Conservation (phyloP, 2,888 invertebrate genomes). For the Pegoplata infirma region DNA sequence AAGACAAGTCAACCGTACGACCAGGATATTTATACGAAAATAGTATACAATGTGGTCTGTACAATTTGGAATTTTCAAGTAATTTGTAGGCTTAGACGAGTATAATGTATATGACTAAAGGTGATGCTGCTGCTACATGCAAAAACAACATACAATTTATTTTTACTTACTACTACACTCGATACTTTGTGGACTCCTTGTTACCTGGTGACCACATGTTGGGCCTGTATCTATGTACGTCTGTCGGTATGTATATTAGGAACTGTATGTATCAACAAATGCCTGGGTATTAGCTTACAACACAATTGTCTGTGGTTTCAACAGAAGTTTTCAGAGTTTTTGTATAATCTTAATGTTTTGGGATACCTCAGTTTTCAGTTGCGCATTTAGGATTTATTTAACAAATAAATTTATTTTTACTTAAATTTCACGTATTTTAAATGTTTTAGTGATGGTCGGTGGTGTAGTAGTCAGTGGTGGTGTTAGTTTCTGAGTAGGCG, state of each 20-base stretch:
- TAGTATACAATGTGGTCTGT: constrained; percentile 29
- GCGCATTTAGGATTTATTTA: constrained; percentile 51
- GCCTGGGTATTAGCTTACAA: constrained; percentile 44
- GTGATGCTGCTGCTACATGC: constrained; percentile 19
- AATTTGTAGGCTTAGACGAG: constrained; percentile 35
- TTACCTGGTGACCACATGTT: constrained; percentile 56
- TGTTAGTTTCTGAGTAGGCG: constrained; percentile 59
- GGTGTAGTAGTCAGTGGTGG: no score
- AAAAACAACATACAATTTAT: constrained; percentile 10
- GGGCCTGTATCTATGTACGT: constrained; percentile 43
- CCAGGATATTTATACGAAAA: constrained; percentile 52
- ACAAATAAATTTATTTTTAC: constrained; percentile 52
- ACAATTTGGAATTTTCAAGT: constrained; percentile 27
- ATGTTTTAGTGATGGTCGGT: no score
- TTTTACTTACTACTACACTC: constrained; percentile 23
- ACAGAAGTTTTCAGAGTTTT: constrained; percentile 46
- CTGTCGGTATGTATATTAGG: no score
- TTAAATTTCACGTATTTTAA: constrained; percentile 47
- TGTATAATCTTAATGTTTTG: constrained; percentile 27
- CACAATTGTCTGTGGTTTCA: constrained; percentile 44
- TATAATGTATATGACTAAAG: constrained; percentile 10
- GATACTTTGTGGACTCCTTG: constrained; percentile 41
- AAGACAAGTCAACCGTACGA: constrained; percentile 39
- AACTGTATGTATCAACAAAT: constrained; percentile 12
- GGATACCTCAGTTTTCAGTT: constrained; percentile 43